Conservation (phyloP, 2,888 invertebrate species). For the Caenorhabditis afra region DNA sequence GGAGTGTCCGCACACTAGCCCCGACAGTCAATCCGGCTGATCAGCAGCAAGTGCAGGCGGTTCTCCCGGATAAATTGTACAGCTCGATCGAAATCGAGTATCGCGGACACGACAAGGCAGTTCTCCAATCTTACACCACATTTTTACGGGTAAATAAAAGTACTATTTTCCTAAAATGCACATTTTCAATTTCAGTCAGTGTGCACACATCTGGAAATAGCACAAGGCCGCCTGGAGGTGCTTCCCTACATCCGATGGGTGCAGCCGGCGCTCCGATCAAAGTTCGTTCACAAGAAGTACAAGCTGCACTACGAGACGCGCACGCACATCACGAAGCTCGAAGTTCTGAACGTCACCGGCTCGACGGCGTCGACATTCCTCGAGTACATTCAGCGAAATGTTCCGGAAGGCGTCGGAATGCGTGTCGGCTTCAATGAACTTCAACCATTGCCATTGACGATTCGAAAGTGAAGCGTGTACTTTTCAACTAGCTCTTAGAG, state of each 20-base stretch:
- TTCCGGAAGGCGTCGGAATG: slow-evolving; percentile 96
- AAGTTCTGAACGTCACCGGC: slow-evolving; percentile 89
- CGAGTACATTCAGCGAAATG: slow-evolving; percentile 95
- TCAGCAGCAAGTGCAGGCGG: slow-evolving; percentile 54
- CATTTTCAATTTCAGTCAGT: slow-evolving; percentile 67
- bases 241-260: slow-evolving; percentile 77
- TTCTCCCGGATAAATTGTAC: slow-evolving; percentile 58
- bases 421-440: slow-evolving; percentile 83
- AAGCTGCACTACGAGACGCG: slow-evolving; percentile 95
- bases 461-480: slow-evolving; percentile 35
- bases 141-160: slow-evolving; percentile 75
- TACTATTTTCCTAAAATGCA: too few relatives aligned
- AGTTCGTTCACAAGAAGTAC: slow-evolving; percentile 93
- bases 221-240: slow-evolving; percentile 64
- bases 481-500: too few relatives aligned
- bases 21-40: slow-evolving; percentile 56
- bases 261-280: slow-evolving; percentile 89
- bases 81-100: slow-evolving; percentile 74
- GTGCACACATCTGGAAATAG: slow-evolving; percentile 69
- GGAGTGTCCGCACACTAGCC: slow-evolving; percentile 48
- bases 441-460: slow-evolving; percentile 69
- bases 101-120: slow-evolving; percentile 77
- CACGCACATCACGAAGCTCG: slow-evolving; percentile 89
- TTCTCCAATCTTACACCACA: slow-evolving; percentile 76
- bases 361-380: slow-evolving; percentile 95